These are phyloP conservation scores for Mythimna vitellina DNA, from an alignment of 2,888 invertebrate species.

Conservation along the genomic window DNA sequence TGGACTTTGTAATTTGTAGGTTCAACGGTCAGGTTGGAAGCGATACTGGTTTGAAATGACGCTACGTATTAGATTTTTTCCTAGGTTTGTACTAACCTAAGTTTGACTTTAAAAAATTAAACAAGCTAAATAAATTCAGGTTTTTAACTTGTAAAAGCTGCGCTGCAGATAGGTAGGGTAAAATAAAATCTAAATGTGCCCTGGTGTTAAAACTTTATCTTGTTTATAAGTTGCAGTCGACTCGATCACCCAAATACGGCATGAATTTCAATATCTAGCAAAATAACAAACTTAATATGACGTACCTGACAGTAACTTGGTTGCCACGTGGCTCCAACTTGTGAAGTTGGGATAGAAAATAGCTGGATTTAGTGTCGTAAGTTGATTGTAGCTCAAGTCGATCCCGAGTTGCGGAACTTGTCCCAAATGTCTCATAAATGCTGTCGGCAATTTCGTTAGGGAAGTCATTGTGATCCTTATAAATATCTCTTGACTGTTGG, in stretches of 20 bases:
- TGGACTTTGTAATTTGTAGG: conserved; percentile 17
- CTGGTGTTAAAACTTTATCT: conserved; percentile 55
- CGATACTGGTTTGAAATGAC: conserved; percentile 6
- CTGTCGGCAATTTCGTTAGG: conserved; percentile 94
- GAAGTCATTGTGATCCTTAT: conserved; percentile 95
- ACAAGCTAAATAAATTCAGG: conserved; percentile 44
- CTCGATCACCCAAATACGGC: conserved; percentile 22
- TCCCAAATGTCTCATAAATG: conserved; percentile 94
- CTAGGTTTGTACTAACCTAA: conserved; percentile 30
- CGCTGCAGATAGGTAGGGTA: conserved; percentile 37
- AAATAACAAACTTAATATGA: conserved; percentile 39
- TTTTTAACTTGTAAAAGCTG: conserved; percentile 49
- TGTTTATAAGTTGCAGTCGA: conserved; percentile 43
- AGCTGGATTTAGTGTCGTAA: conserved; percentile 95
- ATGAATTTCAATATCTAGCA: conserved; percentile 30
- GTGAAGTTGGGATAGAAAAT: conserved; percentile 96
- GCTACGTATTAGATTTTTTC: conserved; percentile 17
- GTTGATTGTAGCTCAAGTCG: conserved; percentile 95
- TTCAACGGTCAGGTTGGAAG: conserved; percentile 17
- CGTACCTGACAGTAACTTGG: conserved; percentile 95
- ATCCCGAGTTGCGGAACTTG: conserved; percentile 95
- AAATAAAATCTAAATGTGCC: conserved; percentile 54
- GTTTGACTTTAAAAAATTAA: conserved; percentile 47
- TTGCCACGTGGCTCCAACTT: conserved; percentile 96
- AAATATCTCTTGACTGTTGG: conserved; percentile 94